Base-by-base conservation (phyloP, 2,797 vertebrate species). In the Neoniphon sammara region DNA sequence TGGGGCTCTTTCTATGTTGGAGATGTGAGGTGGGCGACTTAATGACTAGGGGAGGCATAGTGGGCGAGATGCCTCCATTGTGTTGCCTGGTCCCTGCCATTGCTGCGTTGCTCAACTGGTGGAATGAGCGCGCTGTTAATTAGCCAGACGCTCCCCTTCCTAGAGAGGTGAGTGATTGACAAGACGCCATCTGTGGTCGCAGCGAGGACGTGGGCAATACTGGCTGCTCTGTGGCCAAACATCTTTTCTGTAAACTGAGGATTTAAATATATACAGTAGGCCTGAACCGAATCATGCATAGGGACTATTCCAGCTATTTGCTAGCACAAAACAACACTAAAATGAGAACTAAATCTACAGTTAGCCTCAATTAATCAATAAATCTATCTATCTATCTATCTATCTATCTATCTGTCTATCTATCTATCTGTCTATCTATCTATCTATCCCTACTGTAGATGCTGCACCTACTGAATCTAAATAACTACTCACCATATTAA, bases 1-100 rank as follows among this genome's bases (percentile, higher is more conserved):
- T 83, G 78, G 83, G 76, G 82, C 71, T 85, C 73, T 80, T 80
- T 87, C 78, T 76, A 39, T 68, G 78, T 63, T 59, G 77, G 75
- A 86, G 85, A 88, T 84, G 86, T 67, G 81, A 91, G 86, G 88
- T 88, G 86, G 90, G 91, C 83, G 88, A 90, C 89, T 89, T 90
- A 93, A 92, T 90, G 89, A 91, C 82, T 82, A 88, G 82, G 79
- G 81, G 78, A 85, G 87, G 80, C 52, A 23, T 61, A 57, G 82
- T 87, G 84, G 87, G 83, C 65, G 83, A 85, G 84, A 87, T 70
- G 74, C 67, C 69, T 83, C 78, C 70, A 83, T 88, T 89, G 81
- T 88, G 80, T 46, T 50, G 81, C 63, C 42, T 23, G 62, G 75
- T 68, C 73, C 5, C 7, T 21, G 58, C 2, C 30, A 70, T 20